These are phyloP conservation scores for Dryomyza anilis DNA, from an alignment of 2,888 invertebrate genomes.

Conservation along the genomic window DNA sequence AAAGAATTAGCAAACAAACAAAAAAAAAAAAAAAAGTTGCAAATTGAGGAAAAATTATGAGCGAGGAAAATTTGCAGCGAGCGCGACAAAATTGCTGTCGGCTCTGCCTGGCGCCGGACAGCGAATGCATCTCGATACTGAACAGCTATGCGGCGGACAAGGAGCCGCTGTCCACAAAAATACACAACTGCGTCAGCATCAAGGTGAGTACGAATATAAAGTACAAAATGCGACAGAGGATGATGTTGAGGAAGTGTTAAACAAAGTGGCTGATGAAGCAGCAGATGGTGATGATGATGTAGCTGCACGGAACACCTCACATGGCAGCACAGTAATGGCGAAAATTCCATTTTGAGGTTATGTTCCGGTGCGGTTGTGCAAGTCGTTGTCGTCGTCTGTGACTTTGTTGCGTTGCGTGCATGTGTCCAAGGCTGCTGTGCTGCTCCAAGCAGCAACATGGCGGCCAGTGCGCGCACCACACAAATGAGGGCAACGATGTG, in stretches of 20 bases:
- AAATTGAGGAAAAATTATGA: background rate
- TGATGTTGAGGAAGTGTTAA: no score
- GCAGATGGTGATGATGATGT: no score
- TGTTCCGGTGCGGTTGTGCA: constrained; percentile 38
- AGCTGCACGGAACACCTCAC: background rate
- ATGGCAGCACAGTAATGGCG: constrained; percentile 29
- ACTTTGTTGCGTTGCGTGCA: background rate
- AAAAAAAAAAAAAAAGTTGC: constrained; percentile 13
- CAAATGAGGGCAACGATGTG: constrained; percentile 3
- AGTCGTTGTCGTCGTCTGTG: constrained; percentile 38
- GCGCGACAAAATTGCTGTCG: constrained; percentile 60
- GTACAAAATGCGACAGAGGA: background rate
- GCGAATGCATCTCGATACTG: constrained; percentile 61
- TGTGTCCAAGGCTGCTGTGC: constrained; percentile 25
- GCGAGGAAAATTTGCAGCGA: constrained; percentile 29
- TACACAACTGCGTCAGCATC: constrained; percentile 60
- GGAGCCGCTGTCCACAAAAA: constrained; percentile 60
- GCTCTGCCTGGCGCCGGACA: constrained; percentile 60
- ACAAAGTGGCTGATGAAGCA: no score
- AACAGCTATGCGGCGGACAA: constrained; percentile 62
- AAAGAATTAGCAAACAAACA: no score
- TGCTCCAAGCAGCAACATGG: constrained; percentile 22
- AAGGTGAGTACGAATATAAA: constrained; percentile 48
- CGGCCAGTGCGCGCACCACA: background rate
- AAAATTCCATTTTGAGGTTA: constrained; percentile 32